Conservation (phyloP, 2,888 invertebrate species). For the Willowsia nigromaculata region DNA sequence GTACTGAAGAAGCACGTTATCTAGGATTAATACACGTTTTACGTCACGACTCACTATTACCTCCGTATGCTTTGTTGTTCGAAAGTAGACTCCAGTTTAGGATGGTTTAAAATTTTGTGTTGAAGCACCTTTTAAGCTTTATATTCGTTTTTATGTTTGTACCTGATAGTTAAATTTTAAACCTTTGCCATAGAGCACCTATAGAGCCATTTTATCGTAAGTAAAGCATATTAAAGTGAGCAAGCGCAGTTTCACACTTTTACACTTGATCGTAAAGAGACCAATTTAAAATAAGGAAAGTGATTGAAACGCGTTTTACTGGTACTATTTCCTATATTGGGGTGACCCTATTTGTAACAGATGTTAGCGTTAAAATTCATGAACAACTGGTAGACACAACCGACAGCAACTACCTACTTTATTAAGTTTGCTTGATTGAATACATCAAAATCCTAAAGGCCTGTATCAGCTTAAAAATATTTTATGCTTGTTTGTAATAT, state of each 20-base stretch:
- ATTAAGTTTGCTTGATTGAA: neutral
- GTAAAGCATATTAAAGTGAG: too few relatives aligned
- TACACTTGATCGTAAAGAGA: neutral
- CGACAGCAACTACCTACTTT: neutral
- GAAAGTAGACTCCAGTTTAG: too few relatives aligned
- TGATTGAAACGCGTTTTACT: neutral
- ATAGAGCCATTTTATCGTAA: too few relatives aligned
- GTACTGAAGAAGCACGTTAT: neutral
- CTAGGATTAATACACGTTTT: neutral
- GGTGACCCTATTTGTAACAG: too few relatives aligned
- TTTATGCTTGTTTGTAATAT: neutral
- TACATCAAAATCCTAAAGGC: neutral
- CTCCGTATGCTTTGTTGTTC: too few relatives aligned
- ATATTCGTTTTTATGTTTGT: constrained; percentile 49
- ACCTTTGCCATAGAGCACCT: too few relatives aligned
- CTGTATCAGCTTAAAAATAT: neutral
- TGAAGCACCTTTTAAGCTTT: neutral
- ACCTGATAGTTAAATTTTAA: constrained; percentile 43
- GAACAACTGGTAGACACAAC: neutral
- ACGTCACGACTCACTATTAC: neutral
- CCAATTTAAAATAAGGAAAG: neutral
- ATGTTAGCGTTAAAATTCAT: too few relatives aligned
- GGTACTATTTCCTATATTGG: too few relatives aligned
- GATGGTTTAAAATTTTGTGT: neutral
- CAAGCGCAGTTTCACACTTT: neutral